These are phyloP conservation scores for Amphipoea lucens DNA, from an alignment of 2,888 invertebrate genomes.

Conservation along the genomic window DNA sequence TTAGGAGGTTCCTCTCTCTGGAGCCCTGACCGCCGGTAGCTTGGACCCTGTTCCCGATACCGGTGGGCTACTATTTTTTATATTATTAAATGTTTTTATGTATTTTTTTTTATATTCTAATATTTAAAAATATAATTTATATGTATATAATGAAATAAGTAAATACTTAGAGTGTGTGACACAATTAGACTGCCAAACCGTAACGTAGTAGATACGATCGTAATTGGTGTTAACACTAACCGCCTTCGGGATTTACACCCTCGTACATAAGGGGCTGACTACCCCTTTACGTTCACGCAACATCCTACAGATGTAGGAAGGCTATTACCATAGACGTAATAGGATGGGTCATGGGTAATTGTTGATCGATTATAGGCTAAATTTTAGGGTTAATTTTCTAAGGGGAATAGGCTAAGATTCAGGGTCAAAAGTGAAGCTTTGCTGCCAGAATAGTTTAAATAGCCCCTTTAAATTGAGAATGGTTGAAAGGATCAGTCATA, in stretches of 20 bases:
- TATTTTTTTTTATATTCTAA: too few species aligned
- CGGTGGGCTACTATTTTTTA: too few species aligned
- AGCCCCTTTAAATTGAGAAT: background rate
- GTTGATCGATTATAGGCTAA: constrained; percentile 1
- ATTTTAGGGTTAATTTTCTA: background rate
- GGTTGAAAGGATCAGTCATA: too few species aligned
- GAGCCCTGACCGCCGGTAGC: too few species aligned
- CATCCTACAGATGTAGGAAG: constrained; percentile 7
- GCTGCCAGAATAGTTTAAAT: background rate
- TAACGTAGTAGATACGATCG: constrained; percentile 17
- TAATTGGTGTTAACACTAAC: constrained; percentile 50
- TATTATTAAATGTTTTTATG: too few species aligned
- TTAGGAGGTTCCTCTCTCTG: too few species aligned
- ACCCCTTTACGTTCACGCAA: constrained; percentile 29
- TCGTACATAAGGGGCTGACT: constrained; percentile 14
- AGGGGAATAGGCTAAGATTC: background rate
- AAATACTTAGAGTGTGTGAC: background rate
- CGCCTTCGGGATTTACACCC: constrained; percentile 46
- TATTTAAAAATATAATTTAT: too few species aligned
- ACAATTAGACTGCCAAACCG: background rate
- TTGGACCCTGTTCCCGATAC: too few species aligned
- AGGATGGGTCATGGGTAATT: constrained; percentile 8
- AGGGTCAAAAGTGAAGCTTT: background rate
- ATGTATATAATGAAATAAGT: background rate
- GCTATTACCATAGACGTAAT: constrained; percentile 11